Evolutionary conservation across 2,888 invertebrate species (phyloP).

Genomic region (Drosophila atripex): DNA sequence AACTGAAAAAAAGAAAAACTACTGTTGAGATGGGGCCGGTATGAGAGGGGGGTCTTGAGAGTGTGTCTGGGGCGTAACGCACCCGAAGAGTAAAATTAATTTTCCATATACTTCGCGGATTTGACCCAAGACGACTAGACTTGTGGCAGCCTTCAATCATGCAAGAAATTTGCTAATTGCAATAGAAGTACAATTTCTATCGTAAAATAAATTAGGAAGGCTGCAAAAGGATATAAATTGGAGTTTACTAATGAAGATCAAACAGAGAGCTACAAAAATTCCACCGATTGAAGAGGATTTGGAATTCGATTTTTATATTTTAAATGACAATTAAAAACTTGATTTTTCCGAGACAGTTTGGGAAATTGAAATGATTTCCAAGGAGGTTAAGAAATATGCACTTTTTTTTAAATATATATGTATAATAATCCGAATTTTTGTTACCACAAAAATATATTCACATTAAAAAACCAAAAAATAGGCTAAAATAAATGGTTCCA

Average conservation of each 20-base stretch:
- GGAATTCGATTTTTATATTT: no score
- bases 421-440: no score
- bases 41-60: slow-evolving; percentile 26
- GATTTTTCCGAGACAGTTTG: no score
- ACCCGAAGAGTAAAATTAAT: slow-evolving; percentile 65
- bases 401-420: no score
- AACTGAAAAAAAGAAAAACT: slow-evolving; percentile 28
- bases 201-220: slow-evolving; percentile 55
- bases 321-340: no score
- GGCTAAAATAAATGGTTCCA: slow-evolving; percentile 12
- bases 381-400: no score
- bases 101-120: slow-evolving; percentile 61
- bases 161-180: slow-evolving; percentile 75
- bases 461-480: no score
- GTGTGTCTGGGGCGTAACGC: slow-evolving; percentile 44
- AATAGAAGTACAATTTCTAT: slow-evolving; percentile 74
- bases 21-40: slow-evolving; percentile 56
- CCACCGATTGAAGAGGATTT: no score
- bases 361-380: no score
- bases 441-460: no score
- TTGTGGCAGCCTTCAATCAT: slow-evolving; percentile 73
- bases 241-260: not conserved
- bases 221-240: not conserved
- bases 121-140: slow-evolving; percentile 43
- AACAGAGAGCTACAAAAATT: not conserved